These are phyloP conservation scores for Orientallactaga bullata DNA, from an alignment of 2,113 vertebrate genomes.

Conservation along the genomic window DNA sequence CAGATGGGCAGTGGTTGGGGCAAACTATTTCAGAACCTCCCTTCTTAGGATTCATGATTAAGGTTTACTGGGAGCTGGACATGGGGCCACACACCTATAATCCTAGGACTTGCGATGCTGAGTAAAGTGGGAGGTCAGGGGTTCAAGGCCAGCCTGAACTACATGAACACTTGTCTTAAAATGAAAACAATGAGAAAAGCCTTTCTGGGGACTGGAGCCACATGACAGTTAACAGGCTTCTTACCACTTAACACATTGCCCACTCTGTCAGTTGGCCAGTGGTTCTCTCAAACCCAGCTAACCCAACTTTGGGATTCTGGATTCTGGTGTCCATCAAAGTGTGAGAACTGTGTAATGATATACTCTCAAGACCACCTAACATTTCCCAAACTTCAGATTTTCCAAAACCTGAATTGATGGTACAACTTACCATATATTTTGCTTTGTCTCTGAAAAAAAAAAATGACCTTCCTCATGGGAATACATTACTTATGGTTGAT, in stretches of 20 bases:
- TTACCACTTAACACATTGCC: neutral
- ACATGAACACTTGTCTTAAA: neutral
- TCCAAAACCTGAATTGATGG: neutral
- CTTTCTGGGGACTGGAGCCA: neutral
- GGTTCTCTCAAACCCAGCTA: neutral
- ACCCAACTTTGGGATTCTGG: neutral
- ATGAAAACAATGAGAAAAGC: neutral
- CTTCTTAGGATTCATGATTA: neutral
- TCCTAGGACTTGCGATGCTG: neutral
- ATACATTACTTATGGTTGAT: neutral
- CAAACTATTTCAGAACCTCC: slow-evolving; percentile 3
- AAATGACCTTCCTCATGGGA: neutral
- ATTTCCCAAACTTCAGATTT: neutral
- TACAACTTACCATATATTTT: slow-evolving; percentile 13
- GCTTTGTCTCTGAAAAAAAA: neutral
- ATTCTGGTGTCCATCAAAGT: neutral
- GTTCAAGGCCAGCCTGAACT: neutral
- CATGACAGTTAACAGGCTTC: neutral
- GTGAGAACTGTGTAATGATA: neutral
- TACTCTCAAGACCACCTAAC: neutral
- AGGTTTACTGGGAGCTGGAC: neutral
- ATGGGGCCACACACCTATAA: neutral
- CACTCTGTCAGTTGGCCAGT: neutral
- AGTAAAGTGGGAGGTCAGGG: neutral
- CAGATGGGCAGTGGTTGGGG: neutral